These are phyloP conservation scores for Pharmacophagus antenor DNA, from an alignment of 2,888 invertebrate genomes.

Conservation along the genomic window DNA sequence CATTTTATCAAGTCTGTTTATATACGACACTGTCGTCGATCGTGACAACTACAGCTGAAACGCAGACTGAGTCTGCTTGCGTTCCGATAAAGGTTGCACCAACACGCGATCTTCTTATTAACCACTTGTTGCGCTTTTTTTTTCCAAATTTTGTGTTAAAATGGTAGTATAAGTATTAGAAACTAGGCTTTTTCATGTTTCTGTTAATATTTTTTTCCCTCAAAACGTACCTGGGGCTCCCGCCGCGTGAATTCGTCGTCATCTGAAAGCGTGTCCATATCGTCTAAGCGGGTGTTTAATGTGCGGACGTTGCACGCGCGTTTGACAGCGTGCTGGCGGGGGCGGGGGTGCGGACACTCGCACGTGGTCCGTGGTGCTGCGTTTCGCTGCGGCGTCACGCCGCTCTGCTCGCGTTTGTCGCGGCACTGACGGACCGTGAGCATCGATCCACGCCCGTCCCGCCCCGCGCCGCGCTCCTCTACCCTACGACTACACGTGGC, in stretches of 20 bases:
- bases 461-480: slow-evolving; percentile 49
- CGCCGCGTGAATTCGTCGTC: slow-evolving; percentile 74
- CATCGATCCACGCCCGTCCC: slow-evolving; percentile 36
- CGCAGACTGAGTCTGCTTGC: slow-evolving; percentile 46
- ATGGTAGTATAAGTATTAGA: slow-evolving; percentile 30
- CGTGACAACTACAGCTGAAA: slow-evolving; percentile 24
- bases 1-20: slow-evolving; percentile 9
- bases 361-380: slow-evolving; percentile 62
- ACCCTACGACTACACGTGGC: slow-evolving; percentile 42
- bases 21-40: slow-evolving; percentile 26
- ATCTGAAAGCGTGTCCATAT: slow-evolving; percentile 78
- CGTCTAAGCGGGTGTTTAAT: slow-evolving; percentile 46
- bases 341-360: slow-evolving; percentile 57
- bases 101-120: slow-evolving; percentile 59
- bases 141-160: slow-evolving; percentile 29
- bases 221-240: slow-evolving; percentile 68
- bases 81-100: slow-evolving; percentile 62
- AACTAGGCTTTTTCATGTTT: background rate
- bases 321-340: slow-evolving; percentile 55
- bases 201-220: background rate
- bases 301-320: slow-evolving; percentile 40
- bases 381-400: slow-evolving; percentile 66
- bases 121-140: slow-evolving; percentile 65
- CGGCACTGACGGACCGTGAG: slow-evolving; percentile 62
- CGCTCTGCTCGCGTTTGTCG: slow-evolving; percentile 74